Evolutionary conservation across 2,888 invertebrate genomes (phyloP).

Genomic region (Thalpophila matura): DNA sequence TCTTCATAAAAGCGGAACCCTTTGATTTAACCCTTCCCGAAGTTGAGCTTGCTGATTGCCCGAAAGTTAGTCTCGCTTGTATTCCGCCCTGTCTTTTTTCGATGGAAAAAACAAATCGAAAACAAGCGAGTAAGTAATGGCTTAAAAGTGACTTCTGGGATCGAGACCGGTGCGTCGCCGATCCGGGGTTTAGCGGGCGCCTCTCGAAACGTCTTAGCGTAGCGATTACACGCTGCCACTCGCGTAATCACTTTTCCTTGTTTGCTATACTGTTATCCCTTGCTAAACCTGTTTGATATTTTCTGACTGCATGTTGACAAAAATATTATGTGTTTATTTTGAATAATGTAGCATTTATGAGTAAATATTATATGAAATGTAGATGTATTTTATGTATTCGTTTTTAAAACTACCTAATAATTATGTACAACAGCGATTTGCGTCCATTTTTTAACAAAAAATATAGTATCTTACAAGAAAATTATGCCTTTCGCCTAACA

Average conservation of each 20-base stretch:
- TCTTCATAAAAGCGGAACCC: conserved; percentile 91
- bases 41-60: conserved; percentile 89
- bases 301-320: conserved; percentile 10
- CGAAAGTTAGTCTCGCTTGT: conserved; percentile 86
- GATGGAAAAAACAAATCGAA: conserved; percentile 86
- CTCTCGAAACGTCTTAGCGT: conserved; percentile 67
- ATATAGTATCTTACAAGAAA: neutral
- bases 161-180: conserved; percentile 70
- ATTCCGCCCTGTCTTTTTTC: conserved; percentile 84
- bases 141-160: conserved; percentile 85
- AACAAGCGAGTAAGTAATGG: conserved; percentile 88
- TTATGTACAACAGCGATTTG: too few relatives aligned
- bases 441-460: neutral
- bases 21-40: conserved; percentile 90
- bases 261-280: conserved; percentile 48
- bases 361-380: neutral
- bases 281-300: conserved; percentile 37
- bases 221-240: conserved; percentile 68
- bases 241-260: conserved; percentile 70
- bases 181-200: conserved; percentile 63
- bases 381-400: neutral
- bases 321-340: neutral
- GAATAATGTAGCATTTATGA: neutral
- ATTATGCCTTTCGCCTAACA: neutral
- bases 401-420: neutral